Percentiles rank a stretch among this genome's conserved stretches.
Conservation (phyloP, 2,888 invertebrate genomes). For the Achlya flavicornis region DNA sequence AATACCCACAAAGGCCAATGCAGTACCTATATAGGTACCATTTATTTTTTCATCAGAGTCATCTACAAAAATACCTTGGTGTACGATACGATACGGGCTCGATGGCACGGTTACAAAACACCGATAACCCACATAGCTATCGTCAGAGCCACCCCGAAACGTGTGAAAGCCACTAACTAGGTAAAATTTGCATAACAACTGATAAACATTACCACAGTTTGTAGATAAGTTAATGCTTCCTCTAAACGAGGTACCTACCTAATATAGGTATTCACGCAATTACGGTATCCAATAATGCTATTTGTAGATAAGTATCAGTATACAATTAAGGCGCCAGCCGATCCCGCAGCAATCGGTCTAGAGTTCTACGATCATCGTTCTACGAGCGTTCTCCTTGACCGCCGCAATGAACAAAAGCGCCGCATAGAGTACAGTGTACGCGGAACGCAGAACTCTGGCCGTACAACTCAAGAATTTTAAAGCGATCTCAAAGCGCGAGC, state of each 20-base stretch:
- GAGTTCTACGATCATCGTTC: too few relatives aligned
- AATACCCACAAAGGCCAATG: too few relatives aligned
- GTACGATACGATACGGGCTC: constrained; percentile 30
- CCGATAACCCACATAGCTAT: constrained; percentile 74
- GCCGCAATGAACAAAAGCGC: too few relatives aligned
- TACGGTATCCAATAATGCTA: not conserved
- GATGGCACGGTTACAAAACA: constrained; percentile 43
- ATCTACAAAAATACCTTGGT: not conserved
- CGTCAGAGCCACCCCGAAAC: constrained; percentile 53
- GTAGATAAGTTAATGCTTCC: constrained; percentile 11
- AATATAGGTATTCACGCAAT: not conserved
- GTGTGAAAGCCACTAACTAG: constrained; percentile 62
- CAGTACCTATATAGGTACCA: too few relatives aligned
- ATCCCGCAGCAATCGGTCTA: too few relatives aligned
- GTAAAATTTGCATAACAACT: constrained; percentile 65
- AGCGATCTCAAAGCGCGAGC: too few relatives aligned
- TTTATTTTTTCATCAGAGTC: too few relatives aligned
- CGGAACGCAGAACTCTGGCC: too few relatives aligned
- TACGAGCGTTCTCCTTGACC: too few relatives aligned
- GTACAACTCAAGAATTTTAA: too few relatives aligned
- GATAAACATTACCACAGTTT: constrained; percentile 27
- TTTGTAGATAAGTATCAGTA: not conserved
- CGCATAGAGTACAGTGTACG: too few relatives aligned
- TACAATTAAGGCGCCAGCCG: not conserved
- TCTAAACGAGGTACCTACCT: not conserved